Evolutionary conservation across 2,113 vertebrate genomes (phyloP).

Genomic region (Ictidomys tridecemlineatus): DNA sequence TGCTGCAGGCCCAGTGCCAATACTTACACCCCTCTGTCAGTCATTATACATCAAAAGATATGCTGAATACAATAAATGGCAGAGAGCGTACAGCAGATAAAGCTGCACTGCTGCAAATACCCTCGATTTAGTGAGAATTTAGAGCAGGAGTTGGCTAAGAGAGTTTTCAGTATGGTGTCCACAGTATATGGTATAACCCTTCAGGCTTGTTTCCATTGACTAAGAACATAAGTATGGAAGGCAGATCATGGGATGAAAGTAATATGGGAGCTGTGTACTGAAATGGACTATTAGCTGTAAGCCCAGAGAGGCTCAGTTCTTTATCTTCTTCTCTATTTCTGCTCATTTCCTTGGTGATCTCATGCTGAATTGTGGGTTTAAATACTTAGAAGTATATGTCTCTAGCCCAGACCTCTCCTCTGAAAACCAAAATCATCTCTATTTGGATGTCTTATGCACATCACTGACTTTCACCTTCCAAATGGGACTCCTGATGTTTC

Average conservation of each 20-base stretch:
- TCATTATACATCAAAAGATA: neutral
- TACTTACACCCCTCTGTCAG: neutral
- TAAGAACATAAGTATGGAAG: neutral
- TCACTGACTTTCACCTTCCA: neutral
- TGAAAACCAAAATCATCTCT: constrained; percentile 69
- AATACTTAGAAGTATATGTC: constrained; percentile 64
- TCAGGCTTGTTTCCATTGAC: neutral
- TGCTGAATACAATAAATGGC: neutral
- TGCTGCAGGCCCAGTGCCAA: neutral
- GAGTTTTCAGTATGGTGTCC: neutral
- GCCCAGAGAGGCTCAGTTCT: neutral
- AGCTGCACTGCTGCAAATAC: neutral
- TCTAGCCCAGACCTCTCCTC: constrained; percentile 43
- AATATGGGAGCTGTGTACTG: neutral
- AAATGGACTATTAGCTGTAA: neutral
- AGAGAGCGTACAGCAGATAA: neutral
- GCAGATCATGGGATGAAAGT: neutral
- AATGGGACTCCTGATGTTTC: neutral
- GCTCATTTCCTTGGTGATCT: constrained; percentile 52
- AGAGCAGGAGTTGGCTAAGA: neutral
- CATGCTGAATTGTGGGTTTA: constrained; percentile 63
- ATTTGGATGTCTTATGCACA: constrained; percentile 40
- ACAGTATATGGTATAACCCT: neutral
- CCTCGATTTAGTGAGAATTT: neutral
- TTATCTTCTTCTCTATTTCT: constrained; percentile 42